These are phyloP conservation scores for Xenopus tropicalis DNA, from an alignment of 2,113 vertebrate genomes.

Conservation along the genomic window UCB_Xtro_10.0 CM004447.2:40969501-40970000, in stretches of 20 bases:
- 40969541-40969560: no score
- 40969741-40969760: constrained; percentile 26
- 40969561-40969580: no score
- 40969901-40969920: not conserved
- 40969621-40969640: constrained; percentile 23
- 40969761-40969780: constrained; percentile 36
- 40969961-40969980: no score
- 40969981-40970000: no score
- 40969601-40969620: constrained; percentile 4
- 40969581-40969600: constrained; percentile 6
- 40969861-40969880: not conserved
- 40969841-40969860: constrained; percentile 2
- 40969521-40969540: no score
- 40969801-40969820: constrained; percentile 25
- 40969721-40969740: constrained; percentile 21
- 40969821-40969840: constrained; percentile 9
- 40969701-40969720: constrained; percentile 13
- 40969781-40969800: constrained; percentile 9
- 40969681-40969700: constrained; percentile 10
- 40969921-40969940: not conserved
- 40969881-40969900: not conserved
- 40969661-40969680: constrained; percentile 28
- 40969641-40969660: constrained; percentile 24
- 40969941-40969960: no score
- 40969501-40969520: no score